phyloP scores from a whole-genome alignment of 2,797 vertebrate species.

The Xerus rutilus region DNA sequence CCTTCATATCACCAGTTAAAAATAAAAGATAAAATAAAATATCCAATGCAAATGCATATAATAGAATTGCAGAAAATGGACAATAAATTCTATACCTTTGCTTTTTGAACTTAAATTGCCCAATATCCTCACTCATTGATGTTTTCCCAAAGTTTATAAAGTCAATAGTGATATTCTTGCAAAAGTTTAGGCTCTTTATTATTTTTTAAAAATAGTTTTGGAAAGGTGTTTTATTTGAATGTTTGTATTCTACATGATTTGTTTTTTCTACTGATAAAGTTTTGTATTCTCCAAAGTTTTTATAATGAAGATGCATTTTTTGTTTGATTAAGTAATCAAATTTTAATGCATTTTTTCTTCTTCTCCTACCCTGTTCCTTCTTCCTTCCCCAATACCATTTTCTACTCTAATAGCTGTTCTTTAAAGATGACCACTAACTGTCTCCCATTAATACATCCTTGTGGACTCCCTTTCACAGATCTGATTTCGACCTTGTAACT shows the following conservation, averaged over 20 bases:
- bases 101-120: not conserved
- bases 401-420: not conserved
- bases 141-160: slow-evolving; percentile 16
- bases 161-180: not conserved
- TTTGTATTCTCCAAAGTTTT: not conserved
- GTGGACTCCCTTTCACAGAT: not conserved
- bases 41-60: not conserved
- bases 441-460: not conserved
- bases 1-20: not conserved
- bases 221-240: not conserved
- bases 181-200: not conserved
- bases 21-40: not conserved
- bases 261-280: not conserved
- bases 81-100: not conserved
- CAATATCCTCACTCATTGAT: not conserved
- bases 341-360: not conserved
- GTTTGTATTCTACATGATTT: not conserved
- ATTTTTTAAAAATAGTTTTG: not conserved
- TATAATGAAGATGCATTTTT: not conserved
- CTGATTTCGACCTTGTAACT: not conserved
- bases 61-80: not conserved
- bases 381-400: no score
- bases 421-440: not conserved
- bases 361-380: no score
- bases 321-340: slow-evolving; percentile 29